Evolutionary conservation across 2,888 invertebrate species (phyloP), one percentile per base, ranked within the genome.

Genomic region (Chymomyza amoena): DNA sequence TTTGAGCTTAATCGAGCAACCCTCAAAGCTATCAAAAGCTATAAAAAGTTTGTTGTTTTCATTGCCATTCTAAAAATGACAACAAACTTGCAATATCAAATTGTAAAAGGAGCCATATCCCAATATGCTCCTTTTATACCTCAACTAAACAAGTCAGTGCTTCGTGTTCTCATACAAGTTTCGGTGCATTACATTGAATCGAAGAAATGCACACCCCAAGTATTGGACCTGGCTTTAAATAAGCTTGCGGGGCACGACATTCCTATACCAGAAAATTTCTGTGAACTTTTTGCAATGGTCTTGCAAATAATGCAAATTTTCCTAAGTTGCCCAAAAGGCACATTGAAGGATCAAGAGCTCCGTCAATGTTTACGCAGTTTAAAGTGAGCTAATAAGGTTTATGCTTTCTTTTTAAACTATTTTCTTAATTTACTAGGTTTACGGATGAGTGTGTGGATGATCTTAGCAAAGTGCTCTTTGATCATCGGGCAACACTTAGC

Each of bases 211-310:
- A 90, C 92, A 1, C 87, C 91, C 0, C 92, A 92, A 68, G 91
- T 91, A 0, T 78, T 92, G 45, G 91, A 91, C 57, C 79, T 91
- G 60, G 92, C 92, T 16, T 75, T 91, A 25, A 91, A 90, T 61
- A 92, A 91, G 79, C 75, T 92, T 79, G 89, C 90, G n/a, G 91
- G 91, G 0, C 89, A 90, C 68, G 89, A 90, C 72, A 90, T 92
- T 51, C 93, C 92, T 15, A 90, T 92, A 52, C 93, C 92, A 15
- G 90, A 90, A 62, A 90, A 92, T 72, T 91, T 93, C 71, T 93
- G 93, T 69, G 93, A 93, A 82, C 90, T 93, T 66, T 93, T 93
- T 79, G 92, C 93, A 4, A 92, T 92, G 20, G 88, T 93, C 54
- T 86, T 92, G 61, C 90, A 91, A 68, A 92, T 93, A 81, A 91